Base-by-base conservation (phyloP, 35 echinoderm and acorn worm species). In the Strongylocentrotus purpuratus region DNA sequence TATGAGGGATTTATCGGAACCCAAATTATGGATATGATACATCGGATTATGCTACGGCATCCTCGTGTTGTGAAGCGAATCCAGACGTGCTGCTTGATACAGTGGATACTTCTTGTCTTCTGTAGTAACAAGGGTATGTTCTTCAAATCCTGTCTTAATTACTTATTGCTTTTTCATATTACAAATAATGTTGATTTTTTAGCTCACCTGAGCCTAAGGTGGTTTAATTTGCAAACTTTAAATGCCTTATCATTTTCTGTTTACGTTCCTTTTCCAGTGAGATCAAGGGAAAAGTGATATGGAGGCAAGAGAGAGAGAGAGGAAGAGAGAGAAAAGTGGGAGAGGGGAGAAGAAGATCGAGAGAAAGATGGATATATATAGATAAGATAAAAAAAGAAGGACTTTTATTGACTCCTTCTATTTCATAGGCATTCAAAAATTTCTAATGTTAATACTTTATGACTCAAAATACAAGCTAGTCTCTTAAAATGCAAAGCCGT, bases 101-200 rank as follows among this genome's bases (percentile, higher is more conserved):
- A 89, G 45, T 89, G 87, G 87, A 33, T 89, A 31, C 45, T 89
- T 41, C 87, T 89, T 17, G 12, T 31, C 31, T 89, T 89, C 14
- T 89, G 87, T 31, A 89, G 25, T 2, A 89, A 89, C 32, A 89
- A 89, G 33, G 87, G 87, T 89, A 89, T 89, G 87, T 89, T 33
- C 7, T 28, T 78, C 65, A 28, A 89, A 89, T 86, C 85, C 85
- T 8, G 2, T 85, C 32, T 86, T 31, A 2, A 86, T 31, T 86
- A 3, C 7, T 86, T 86, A 20, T 85, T 17, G 15, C 85, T 31
- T 22, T 86, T 86, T 31, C n/a, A n/a, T 55, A 15, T 55, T 10
- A 14, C 11, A 15, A 55, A 12, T 55, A 55, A 14, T 55, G 50
- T 14, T 55, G 50, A 1, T 41, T 41, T 41, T 41, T 41, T 41